phyloP scores from a whole-genome alignment of 2,113 vertebrate species.

The Podilymbus podiceps region DNA sequence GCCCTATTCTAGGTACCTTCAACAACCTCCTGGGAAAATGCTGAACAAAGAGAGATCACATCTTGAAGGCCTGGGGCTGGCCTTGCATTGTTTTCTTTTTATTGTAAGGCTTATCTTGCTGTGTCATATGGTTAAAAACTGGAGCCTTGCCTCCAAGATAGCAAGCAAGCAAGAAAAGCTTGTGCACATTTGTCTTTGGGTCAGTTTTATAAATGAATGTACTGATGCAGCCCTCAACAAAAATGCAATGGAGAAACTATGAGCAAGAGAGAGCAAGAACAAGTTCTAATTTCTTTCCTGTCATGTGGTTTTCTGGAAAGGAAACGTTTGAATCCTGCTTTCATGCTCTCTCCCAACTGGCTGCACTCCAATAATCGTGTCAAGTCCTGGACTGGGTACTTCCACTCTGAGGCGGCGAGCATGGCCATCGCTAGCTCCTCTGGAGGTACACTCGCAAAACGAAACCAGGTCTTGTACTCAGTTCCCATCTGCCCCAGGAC shows the following conservation, averaged over 20 bases:
- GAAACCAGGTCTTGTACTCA: background rate
- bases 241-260: background rate
- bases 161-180: conserved; percentile 28
- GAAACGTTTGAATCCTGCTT: background rate
- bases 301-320: background rate
- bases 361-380: background rate
- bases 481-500: background rate
- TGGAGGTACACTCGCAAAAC: background rate
- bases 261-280: background rate
- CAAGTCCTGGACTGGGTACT: background rate
- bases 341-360: background rate
- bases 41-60: conserved; percentile 51
- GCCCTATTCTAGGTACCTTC: conserved; percentile 10
- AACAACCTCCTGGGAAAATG: conserved; percentile 16
- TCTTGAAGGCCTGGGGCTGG: background rate
- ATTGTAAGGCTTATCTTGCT: conserved; percentile 66
- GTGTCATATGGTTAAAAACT: conserved; percentile 63
- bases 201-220: conserved; percentile 47
- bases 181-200: conserved; percentile 2
- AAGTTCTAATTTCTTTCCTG: background rate
- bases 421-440: background rate
- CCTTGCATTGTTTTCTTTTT: conserved; percentile 55
- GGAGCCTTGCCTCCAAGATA: conserved; percentile 57
- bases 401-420: background rate
- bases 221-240: background rate